Percentiles rank a stretch among this genome's conserved stretches.
Conservation (phyloP, 2,113 vertebrate genomes). For the Mobula birostris region DNA sequence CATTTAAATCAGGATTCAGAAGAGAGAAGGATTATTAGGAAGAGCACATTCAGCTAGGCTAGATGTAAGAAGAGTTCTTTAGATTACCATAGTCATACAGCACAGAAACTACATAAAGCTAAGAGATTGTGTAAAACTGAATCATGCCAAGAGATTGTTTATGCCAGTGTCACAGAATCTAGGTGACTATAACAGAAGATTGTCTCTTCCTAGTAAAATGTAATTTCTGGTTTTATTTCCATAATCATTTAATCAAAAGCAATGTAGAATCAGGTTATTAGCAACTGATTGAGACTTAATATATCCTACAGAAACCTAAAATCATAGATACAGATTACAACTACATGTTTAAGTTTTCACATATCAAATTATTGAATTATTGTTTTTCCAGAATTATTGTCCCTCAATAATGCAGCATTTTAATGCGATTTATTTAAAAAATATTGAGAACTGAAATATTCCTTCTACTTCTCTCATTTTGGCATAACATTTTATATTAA, state of each 20-base stretch:
- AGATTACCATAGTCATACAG: neutral
- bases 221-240: neutral
- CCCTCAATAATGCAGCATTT: neutral
- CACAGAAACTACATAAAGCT: neutral
- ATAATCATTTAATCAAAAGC: neutral
- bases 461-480: neutral
- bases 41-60: neutral
- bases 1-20: neutral
- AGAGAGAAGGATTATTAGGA: neutral
- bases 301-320: neutral
- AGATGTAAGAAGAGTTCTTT: neutral
- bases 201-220: neutral
- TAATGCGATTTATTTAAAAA: neutral
- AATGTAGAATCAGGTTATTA: conserved; percentile 13
- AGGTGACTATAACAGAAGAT: neutral
- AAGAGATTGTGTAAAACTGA: neutral
- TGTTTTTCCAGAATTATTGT: neutral
- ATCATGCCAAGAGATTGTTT: neutral
- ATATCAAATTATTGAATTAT: neutral
- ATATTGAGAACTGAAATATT: neutral
- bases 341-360: neutral
- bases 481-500: neutral
- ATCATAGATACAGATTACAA: neutral
- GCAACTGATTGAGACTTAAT: neutral
- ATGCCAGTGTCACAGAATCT: neutral